Evolutionary conservation across 2,888 invertebrate genomes (phyloP), one percentile per base, ranked within the genome.

Genomic region (Caenorhabditis macrosperma): DNA sequence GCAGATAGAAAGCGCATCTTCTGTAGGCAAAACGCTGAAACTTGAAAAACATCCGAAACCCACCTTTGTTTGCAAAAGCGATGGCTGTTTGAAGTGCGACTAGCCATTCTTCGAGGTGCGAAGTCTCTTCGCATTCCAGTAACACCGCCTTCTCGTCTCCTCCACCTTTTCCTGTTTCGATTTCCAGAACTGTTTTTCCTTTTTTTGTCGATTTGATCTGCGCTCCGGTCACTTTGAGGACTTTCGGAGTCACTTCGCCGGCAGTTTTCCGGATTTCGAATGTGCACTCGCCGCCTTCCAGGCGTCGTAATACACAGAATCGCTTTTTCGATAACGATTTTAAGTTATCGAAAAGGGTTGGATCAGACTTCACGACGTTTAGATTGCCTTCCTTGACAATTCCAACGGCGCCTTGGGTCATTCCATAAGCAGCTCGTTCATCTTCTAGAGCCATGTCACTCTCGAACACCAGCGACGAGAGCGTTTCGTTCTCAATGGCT

Each of bases 381-480:
- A 83, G 59, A 64, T 69, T 71, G 12, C 83, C 85, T 44, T 85
- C 83, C 44, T 82, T 84, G 4, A 84, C 75, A 6, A 67, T 54
- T 15, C 77, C 81, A 20, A 74, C 35, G 2, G 77, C 68, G 46
- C 78, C 74, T 17, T 46, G 26, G 15, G 28, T 30, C 26, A 33
- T 28, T 59, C 67, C 61, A 30, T 54, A 71, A 1, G 68, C 82
- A 9, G 86, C 82, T 75, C 81, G 82, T 48, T 87, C 88, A 57
- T 88, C 89, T 33, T 87, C 88, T 20, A 83, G 48, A 2, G 87
- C 87, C 76, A 89, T 79, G 74, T 89, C 89, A 7, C 86, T 85
- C 55, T 89, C 89, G 68, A 89, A 89, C 2, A 86, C 84, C 17
- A 89, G 75, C 12, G 85, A 85, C 0, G 84, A 78, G 15, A 88